Evolutionary conservation across 1,140 invertebrate species (phyloP), one percentile per base, ranked within the genome.

Genomic region (Brachionus calyciflorus): DNA sequence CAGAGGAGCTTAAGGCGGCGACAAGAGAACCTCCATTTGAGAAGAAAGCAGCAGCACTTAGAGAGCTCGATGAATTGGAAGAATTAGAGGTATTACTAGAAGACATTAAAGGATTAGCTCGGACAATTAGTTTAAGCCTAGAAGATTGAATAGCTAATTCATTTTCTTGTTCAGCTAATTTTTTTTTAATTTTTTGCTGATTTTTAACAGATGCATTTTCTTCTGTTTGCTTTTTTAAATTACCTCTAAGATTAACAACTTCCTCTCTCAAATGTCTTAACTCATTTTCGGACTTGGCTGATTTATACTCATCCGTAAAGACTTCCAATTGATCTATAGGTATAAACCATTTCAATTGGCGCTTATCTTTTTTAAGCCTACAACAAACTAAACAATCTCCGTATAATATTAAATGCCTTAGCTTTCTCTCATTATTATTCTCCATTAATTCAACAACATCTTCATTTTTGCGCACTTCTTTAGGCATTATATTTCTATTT

Each of bases 301-400:
- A 51, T 30, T 73, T 49, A 33, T 51, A 53, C 19, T 73, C 69
- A 2, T 73, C 46, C 1, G 17, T 33, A 49, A 51, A 55, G 19
- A 55, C 41, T 46, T 73, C 69, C 46, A 73, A 55, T 30, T 73
- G 69, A 28, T 73, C 69, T 12, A 73, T 73, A 9, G 46, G 46
- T 14, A 73, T 73, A n/a, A 37, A 73, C 69, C 69, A 73, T 51
- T 73, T 73, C 12, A 73, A 21, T 33, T 73, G 69, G 0, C 46
- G 28, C 51, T 37, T 33, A 19, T 73, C 69, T 53, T 73, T 73
- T 51, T 73, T 73, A 12, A 73, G 26, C 1, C 51, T 26, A 55
- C 69, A 73, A 41, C 69, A 73, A 12, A 73, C 69, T 46, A 73
- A 55, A 73, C 69, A 73, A 55, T 73, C 69, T 6, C 69, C 69